phyloP scores from a whole-genome alignment of 2,888 invertebrate genomes.

The Leptura quadrifasciata region DNA sequence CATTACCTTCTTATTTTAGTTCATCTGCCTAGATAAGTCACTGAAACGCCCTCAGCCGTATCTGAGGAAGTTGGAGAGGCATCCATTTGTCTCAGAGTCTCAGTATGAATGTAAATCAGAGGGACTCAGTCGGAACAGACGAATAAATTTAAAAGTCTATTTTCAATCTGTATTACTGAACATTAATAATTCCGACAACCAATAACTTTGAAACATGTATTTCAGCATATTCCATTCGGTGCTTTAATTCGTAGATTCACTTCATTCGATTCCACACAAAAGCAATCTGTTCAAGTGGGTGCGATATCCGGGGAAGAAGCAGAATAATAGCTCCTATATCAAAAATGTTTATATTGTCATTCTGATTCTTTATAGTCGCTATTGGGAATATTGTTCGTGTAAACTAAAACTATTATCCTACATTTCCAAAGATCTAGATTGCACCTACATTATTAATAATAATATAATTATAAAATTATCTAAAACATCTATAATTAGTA shows the following conservation, averaged over 20 bases:
- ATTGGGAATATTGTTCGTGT: too few relatives aligned
- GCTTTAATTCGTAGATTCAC: constrained; percentile 62
- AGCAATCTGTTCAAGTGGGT: constrained; percentile 57
- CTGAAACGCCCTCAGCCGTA: constrained; percentile 46
- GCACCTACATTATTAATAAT: too few relatives aligned
- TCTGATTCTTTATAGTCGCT: background rate
- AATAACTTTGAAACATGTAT: constrained; percentile 70
- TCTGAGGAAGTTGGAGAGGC: constrained; percentile 48
- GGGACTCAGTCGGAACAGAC: constrained; percentile 66
- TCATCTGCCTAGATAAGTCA: constrained; percentile 51
- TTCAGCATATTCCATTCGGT: constrained; percentile 67
- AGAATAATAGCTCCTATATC: background rate
- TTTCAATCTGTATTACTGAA: constrained; percentile 69
- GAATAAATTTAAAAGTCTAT: constrained; percentile 71
- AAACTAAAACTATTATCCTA: background rate
- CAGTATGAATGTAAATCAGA: constrained; percentile 66
- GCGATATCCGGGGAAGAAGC: background rate
- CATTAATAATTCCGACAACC: constrained; percentile 70
- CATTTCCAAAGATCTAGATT: too few relatives aligned
- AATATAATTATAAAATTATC: too few relatives aligned
- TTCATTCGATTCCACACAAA: constrained; percentile 56
- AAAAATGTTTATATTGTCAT: constrained; percentile 14
- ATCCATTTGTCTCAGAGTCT: constrained; percentile 65
- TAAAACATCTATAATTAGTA: too few relatives aligned
- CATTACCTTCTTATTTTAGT: constrained; percentile 48